Evolutionary conservation across 53 echinoderm and acorn worm species (phyloP).

Genomic region (Hippasteria phrygiana): DNA sequence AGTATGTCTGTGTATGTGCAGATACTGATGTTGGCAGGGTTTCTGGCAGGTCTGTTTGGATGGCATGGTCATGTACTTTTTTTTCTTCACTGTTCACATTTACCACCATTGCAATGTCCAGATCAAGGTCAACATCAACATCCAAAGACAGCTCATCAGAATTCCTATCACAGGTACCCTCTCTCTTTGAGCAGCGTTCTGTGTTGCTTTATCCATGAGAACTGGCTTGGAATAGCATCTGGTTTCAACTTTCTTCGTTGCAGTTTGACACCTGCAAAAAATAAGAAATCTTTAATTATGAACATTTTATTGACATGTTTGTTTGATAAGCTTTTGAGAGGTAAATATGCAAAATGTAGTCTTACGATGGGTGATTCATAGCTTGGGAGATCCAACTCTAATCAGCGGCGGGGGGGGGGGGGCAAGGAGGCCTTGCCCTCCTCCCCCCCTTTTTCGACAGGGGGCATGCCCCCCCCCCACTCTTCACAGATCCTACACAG

Average conservation of each 20-base stretch:
- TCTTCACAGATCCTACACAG: no score
- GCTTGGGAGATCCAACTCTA: no score
- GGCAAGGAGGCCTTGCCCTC: no score
- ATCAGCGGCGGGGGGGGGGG: no score
- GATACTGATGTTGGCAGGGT: slow-evolving; percentile 1
- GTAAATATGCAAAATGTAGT: neutral
- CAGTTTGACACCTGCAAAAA: neutral
- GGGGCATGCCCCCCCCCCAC: no score
- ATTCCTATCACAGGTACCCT: slow-evolving; percentile 1
- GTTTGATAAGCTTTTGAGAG: slow-evolving; percentile 5
- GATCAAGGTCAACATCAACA: slow-evolving; percentile 11
- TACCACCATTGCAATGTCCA: slow-evolving; percentile 7
- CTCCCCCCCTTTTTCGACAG: no score
- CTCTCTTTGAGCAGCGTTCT: slow-evolving; percentile 2
- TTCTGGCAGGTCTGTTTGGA: neutral
- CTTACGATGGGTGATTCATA: neutral
- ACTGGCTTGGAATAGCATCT: slow-evolving; percentile 19
- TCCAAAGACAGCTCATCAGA: neutral
- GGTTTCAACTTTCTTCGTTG: no score
- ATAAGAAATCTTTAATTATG: neutral
- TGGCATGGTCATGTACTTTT: slow-evolving; percentile 5
- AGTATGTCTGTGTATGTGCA: slow-evolving; percentile 10
- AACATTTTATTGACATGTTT: neutral
- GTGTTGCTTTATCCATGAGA: slow-evolving; percentile 17
- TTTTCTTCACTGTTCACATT: neutral